These are phyloP conservation scores for Caracal caracal DNA, from an alignment of 2,113 vertebrate species.

Conservation along the genomic window DNA sequence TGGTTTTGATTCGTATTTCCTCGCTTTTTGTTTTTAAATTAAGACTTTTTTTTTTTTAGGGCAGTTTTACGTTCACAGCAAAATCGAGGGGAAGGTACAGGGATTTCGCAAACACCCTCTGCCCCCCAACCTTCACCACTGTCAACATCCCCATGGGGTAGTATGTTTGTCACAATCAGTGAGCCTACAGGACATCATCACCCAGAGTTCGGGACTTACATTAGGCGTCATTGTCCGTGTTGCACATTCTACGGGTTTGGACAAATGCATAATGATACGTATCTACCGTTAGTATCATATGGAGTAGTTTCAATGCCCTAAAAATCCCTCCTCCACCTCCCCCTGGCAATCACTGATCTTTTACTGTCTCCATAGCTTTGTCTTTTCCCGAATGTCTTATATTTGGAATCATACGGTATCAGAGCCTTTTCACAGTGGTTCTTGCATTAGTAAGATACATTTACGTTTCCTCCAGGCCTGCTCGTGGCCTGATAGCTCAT, in stretches of 20 bases:
- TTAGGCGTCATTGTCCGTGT: background rate
- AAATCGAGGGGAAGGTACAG: background rate
- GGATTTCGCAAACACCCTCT: background rate
- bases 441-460: background rate
- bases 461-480: background rate
- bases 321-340: background rate
- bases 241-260: background rate
- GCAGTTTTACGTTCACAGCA: background rate
- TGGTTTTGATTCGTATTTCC: no score
- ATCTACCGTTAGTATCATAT: no score
- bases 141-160: background rate
- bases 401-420: background rate
- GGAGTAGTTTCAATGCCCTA: background rate
- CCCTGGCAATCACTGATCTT: background rate
- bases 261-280: background rate
- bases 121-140: no score
- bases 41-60: background rate
- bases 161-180: background rate
- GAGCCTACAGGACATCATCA: background rate
- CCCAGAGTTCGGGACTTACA: background rate
- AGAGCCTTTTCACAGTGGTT: background rate
- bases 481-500: background rate
- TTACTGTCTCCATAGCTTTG: background rate
- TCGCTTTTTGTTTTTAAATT: background rate
- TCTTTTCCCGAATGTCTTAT: background rate